Evolutionary conservation across 2,888 invertebrate genomes (phyloP), one percentile per base, ranked within the genome.

Genomic region (Bellardia bayeri): DNA sequence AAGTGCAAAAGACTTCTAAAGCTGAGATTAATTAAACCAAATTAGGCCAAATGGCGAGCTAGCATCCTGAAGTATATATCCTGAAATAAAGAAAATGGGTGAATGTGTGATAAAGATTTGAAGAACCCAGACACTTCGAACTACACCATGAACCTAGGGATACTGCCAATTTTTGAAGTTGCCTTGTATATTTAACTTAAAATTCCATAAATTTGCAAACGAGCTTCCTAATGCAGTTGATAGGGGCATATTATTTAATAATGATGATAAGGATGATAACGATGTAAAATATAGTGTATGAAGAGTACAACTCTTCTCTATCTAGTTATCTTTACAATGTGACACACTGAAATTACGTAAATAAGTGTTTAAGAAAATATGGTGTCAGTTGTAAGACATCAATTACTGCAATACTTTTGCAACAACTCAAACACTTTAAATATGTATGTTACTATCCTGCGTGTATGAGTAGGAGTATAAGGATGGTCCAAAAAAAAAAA

Each of bases 371-470:
- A 76, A 54, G 45, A 78, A 69, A 83, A 78, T 78, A 78, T 83
- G 71, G 69, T 80, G 75, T 54, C 69, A 80, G 61, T 81, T 69
- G 69, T 69, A 75, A 69, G 75, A 85, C 75, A 69, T 54, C 16
- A 68, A 68, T 61, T 85, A 66, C 66, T 56, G 56, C 42, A 61
- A 63, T 40, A 75, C 63, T 63, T 69, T 71, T 56, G 51, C 63
- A 78, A 45, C 63, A 75, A 54, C 2, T 4, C 42, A 72, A 45
- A 74, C 69, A 61, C 56, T 74, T 74, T 33, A 23, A 66, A 66
- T 33, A 74, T 74, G 49, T 54, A 66, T 64, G 66, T 63, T 66
- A 74, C 54, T 56, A 66, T 45, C 45, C 42, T 9, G 49, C 58
- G 58, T 37, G 40, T 54, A 37, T 40, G 23, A 1, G 51, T 14